Base-by-base conservation (phyloP, 2,797 vertebrate species). In the Fringilla coelebs region DNA sequence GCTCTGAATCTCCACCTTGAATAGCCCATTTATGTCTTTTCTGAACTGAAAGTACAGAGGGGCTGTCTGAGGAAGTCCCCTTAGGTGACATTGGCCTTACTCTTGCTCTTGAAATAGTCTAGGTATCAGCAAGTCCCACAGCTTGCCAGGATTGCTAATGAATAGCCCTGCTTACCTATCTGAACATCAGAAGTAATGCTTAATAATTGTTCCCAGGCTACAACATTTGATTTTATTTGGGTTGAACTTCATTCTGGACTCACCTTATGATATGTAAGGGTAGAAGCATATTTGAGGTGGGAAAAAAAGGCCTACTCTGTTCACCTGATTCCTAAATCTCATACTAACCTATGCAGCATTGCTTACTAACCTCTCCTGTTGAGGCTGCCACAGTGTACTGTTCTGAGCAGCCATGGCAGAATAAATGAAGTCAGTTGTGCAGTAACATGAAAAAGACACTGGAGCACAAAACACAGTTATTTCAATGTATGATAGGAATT, bases 401-500 rank as follows among this genome's bases (percentile, higher is more conserved):
- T 38, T 70, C 40, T 83, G 54, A 24, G 61, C 36, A 82, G 54
- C 43, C 17, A 41, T 11, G 31, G 40, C 36, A 77, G 40, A 79
- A 74, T 34, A 85, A 87, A 57, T 13, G 17, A 87, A 67, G 22
- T 51, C 60, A 80, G 60, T 34, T 88, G 24, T 63, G 26, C 63
- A 83, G 38, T 40, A 38, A 65, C 41, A 36, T 25, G 52, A 70
- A 76, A 86, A 78, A 78, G 36, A 73, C n/a, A 62, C 25, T 29
- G 57, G 41, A 22, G 32, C 21, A 68, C 22, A 71, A 74, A 29
- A 2, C 46, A 60, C 29, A 62, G 40, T 41, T 70, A 63, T 38
- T 90, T 67, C n/a, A 87, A 21, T 0, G 0, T 9, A 62, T 1
- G 2, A 41, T 31, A 26, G 46, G 51, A 79, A 17, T 58, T 66